Conservation (phyloP, 2,888 invertebrate species). For the Tuberolachnus salignus region DNA sequence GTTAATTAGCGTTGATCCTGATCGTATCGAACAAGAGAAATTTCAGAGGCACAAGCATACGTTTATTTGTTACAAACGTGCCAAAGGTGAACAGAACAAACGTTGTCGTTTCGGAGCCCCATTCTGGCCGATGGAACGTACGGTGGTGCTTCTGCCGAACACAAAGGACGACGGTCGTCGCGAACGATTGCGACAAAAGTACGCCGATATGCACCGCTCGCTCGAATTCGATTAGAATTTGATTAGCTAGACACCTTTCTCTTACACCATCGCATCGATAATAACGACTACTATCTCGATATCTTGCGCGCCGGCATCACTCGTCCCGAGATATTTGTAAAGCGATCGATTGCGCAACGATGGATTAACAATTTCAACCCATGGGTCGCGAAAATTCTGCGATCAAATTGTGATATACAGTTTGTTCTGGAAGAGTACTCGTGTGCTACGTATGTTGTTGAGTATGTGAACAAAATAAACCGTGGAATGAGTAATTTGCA, state of each 20-base stretch:
- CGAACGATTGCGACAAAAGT: neutral
- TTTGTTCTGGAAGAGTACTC: neutral
- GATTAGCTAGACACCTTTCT: neutral
- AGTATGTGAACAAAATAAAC: neutral
- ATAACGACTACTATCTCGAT: neutral
- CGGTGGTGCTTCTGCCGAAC: neutral
- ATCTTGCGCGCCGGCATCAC: neutral
- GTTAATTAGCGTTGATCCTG: neutral
- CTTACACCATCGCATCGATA: neutral
- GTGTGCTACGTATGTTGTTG: neutral
- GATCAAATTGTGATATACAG: neutral
- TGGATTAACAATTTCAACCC: no score
- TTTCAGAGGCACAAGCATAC: neutral
- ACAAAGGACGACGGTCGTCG: neutral
- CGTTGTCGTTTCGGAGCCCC: neutral
- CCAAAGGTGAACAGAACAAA: neutral
- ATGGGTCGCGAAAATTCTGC: neutral
- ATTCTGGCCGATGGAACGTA: neutral
- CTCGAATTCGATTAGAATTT: neutral
- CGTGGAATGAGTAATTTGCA: neutral
- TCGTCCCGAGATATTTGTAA: no score
- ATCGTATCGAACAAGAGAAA: neutral
- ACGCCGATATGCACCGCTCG: neutral
- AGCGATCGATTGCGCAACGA: no score
- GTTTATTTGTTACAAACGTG: neutral